Evolutionary conservation across 2,113 vertebrate species (phyloP).

Genomic region (Malurus melanocephalus): DNA sequence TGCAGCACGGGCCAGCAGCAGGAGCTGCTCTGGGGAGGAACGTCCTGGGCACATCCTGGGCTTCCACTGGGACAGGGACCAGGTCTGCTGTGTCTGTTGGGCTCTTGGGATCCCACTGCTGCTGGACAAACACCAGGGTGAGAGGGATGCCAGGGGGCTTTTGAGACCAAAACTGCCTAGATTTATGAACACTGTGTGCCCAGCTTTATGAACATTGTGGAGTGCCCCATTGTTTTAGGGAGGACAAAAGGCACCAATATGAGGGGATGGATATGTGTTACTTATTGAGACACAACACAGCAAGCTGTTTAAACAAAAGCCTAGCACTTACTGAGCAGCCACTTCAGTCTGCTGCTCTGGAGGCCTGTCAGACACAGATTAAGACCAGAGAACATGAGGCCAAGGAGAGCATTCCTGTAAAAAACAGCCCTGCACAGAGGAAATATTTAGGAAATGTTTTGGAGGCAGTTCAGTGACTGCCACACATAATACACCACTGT

Average conservation of each 20-base stretch:
- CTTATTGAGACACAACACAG: background rate
- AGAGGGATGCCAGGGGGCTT: background rate
- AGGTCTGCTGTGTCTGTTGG: background rate
- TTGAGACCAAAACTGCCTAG: background rate
- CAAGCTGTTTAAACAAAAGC: background rate
- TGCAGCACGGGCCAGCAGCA: rapidly evolving
- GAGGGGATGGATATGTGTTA: background rate
- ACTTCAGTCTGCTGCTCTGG: background rate
- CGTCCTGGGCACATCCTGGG: no score
- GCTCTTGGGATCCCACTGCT: background rate
- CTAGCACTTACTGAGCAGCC: background rate
- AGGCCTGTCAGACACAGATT: background rate
- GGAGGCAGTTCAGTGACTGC: background rate
- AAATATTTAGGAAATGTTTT: background rate
- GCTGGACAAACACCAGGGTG: rapidly evolving
- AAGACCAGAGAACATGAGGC: background rate
- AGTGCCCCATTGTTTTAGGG: rapidly evolving
- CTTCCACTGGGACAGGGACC: background rate
- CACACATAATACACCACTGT: background rate
- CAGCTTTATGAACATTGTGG: rapidly evolving
- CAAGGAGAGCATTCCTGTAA: rapidly evolving
- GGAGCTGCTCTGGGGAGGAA: background rate
- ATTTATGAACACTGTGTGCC: rapidly evolving
- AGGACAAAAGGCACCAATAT: background rate
- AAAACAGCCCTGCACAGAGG: background rate